These are phyloP conservation scores for Heterotis niloticus DNA, from an alignment of 2,113 vertebrate species.

Conservation along the genomic window DNA sequence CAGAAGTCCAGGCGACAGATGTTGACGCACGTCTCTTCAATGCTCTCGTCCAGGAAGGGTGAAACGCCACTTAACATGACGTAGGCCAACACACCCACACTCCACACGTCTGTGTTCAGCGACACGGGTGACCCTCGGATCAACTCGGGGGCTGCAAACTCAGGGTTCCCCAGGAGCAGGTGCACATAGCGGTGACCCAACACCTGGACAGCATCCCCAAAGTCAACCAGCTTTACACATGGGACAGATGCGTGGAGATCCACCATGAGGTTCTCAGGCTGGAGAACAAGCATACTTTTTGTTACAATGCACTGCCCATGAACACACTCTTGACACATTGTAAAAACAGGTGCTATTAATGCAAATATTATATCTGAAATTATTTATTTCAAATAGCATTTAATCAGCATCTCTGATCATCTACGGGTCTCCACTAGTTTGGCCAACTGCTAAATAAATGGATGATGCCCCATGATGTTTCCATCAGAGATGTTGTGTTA, in stretches of 20 bases:
- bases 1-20: slow-evolving; percentile 94
- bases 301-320: background rate
- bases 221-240: slow-evolving; percentile 84
- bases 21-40: slow-evolving; percentile 93
- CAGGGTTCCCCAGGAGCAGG: slow-evolving; percentile 86
- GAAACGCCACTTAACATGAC: slow-evolving; percentile 94
- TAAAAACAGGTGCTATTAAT: background rate
- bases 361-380: background rate
- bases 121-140: slow-evolving; percentile 86
- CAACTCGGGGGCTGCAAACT: slow-evolving; percentile 93
- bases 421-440: background rate
- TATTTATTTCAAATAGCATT: background rate
- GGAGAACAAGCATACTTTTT: slow-evolving; percentile 19
- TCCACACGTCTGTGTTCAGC: slow-evolving; percentile 88
- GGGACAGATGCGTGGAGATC: slow-evolving; percentile 80
- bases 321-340: background rate
- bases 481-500: background rate
- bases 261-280: slow-evolving; percentile 97
- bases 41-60: slow-evolving; percentile 92
- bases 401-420: background rate
- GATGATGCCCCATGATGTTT: background rate
- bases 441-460: background rate
- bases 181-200: slow-evolving; percentile 86
- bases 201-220: slow-evolving; percentile 90
- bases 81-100: slow-evolving; percentile 85